Percentiles rank a stretch among this genome's conserved stretches.
phyloP scores from a whole-genome alignment of 2,797 vertebrate species.

The Paedocypris micromegethes region DNA sequence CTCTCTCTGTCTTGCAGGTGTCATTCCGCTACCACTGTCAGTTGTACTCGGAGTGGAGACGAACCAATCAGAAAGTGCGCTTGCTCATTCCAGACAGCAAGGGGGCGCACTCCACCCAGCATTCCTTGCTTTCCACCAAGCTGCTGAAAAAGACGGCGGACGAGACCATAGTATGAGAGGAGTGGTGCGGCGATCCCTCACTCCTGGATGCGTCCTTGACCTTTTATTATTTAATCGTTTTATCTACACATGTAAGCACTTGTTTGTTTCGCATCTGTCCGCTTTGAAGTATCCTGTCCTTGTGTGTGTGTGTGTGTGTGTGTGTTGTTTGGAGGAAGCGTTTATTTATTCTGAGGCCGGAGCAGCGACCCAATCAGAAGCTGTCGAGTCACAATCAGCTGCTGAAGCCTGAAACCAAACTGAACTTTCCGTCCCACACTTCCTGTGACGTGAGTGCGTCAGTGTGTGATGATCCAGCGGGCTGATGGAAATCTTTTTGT shows the following conservation, averaged over 20 bases:
- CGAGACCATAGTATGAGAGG: constrained; percentile 84
- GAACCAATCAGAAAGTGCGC: constrained; percentile 90
- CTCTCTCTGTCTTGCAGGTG: constrained; percentile 63
- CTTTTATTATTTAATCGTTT: constrained; percentile 48
- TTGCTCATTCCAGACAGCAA: constrained; percentile 79
- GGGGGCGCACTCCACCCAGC: constrained; percentile 70
- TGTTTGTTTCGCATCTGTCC: constrained; percentile 31
- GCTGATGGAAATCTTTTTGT: too few relatives aligned
- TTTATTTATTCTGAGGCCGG: constrained; percentile 40
- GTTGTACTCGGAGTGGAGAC: constrained; percentile 92
- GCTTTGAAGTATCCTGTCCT: constrained; percentile 21
- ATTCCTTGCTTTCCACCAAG: constrained; percentile 80
- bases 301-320: constrained; percentile 28
- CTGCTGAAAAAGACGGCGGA: constrained; percentile 80
- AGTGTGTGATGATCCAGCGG: too few relatives aligned
- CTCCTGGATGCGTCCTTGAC: constrained; percentile 56
- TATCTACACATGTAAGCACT: constrained; percentile 49
- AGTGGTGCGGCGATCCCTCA: constrained; percentile 16
- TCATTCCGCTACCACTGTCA: constrained; percentile 98
- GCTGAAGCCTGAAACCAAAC: constrained; percentile 40
- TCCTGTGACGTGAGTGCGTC: too few relatives aligned
- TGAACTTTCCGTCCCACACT: constrained; percentile 17
- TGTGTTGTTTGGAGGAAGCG: constrained; percentile 33
- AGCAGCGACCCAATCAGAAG: constrained; percentile 19
- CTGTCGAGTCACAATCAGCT: constrained; percentile 17